Base-by-base conservation (phyloP, 2,888 invertebrate genomes). In the Calliphora vomitoria region DNA sequence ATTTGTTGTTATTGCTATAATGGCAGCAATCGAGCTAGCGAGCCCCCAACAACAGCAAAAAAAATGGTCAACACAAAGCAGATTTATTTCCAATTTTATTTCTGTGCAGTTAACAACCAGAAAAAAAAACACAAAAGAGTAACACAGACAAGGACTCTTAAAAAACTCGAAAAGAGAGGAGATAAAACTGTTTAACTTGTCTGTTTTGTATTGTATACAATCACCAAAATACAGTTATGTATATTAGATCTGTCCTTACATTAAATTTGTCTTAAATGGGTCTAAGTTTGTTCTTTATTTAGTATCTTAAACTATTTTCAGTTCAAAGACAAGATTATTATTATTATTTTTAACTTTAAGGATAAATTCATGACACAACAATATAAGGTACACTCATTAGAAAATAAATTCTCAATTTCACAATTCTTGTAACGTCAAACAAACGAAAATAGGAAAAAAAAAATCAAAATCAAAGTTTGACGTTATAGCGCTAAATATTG, bases 111-210 rank as follows among this genome's bases (percentile, higher is more conserved):
- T 25, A 13, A 53, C 64, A 44, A 66, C 25, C 25, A 69, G n/a
- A 20, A 66, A 74, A 35, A 64, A 58, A 11, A 75, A 15, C 11
- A 50, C 50, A 53, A 66, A 85, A 82, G 75, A 82, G 74, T 79
- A 83, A 79, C 75, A 76, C 74, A 83, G 74, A 83, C 80, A 86
- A 86, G 86, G 75, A 83, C 86, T 86, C 86, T 82, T 86, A 20
- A 44, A 25, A 55, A 50, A 64, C 64, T 44, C 44, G 50, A 74
- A 78, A 71, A 53, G 58, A 85, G 41, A 69, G 60, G 74, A 68
- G 74, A 74, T 76, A 76, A 76, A 82, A 82, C 41, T 82, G 82
- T 82, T 82, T 75, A 75, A 82, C 82, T 82, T 75, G 82, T 68
- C 50, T 82, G 53, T 76, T 75, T 58, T 47, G 68, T 82, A 75